These are phyloP conservation scores for Poliocrania exsul DNA, from an alignment of 2,797 vertebrate species.

Conservation along the genomic window DNA sequence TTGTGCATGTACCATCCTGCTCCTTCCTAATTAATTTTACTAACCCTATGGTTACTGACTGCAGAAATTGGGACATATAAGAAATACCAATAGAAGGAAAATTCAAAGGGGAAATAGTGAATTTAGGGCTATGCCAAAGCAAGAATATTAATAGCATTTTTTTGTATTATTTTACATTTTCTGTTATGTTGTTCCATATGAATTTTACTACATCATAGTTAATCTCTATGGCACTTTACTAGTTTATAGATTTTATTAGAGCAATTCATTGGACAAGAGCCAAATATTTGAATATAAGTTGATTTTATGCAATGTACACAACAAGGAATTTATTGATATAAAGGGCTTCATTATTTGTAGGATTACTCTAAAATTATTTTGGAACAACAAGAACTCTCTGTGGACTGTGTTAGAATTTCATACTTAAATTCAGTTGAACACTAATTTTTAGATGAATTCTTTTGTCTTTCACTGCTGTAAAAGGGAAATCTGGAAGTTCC, in stretches of 20 bases:
- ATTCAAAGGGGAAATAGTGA: neutral
- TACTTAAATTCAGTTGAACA: conserved; percentile 66
- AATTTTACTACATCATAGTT: conserved; percentile 16
- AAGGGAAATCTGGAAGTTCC: conserved; percentile 35
- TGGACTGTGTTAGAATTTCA: conserved; percentile 67
- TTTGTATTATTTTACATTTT: conserved; percentile 31
- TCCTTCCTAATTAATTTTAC: conserved; percentile 64
- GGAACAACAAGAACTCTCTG: conserved; percentile 43
- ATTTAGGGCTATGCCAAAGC: conserved; percentile 28
- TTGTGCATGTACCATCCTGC: conserved; percentile 25
- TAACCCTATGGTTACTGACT: conserved; percentile 47
- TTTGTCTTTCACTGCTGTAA: conserved; percentile 28
- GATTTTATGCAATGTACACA: conserved; percentile 62
- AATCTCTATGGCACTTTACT: conserved; percentile 13
- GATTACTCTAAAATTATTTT: conserved; percentile 64
- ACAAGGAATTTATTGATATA: conserved; percentile 62
- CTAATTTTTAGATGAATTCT: conserved; percentile 57
- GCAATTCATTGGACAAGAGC: conserved; percentile 23
- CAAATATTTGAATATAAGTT: conserved; percentile 66
- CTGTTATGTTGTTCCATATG: conserved; percentile 5
- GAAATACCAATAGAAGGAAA: conserved; percentile 17
- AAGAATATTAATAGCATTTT: conserved; percentile 13
- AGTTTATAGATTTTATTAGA: conserved; percentile 51
- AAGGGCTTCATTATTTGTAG: conserved; percentile 59
- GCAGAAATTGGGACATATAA: conserved; percentile 9